Evolutionary conservation across 2,113 vertebrate species (phyloP), one percentile per base, ranked within the genome.

Genomic region (Cavia aperea): DNA sequence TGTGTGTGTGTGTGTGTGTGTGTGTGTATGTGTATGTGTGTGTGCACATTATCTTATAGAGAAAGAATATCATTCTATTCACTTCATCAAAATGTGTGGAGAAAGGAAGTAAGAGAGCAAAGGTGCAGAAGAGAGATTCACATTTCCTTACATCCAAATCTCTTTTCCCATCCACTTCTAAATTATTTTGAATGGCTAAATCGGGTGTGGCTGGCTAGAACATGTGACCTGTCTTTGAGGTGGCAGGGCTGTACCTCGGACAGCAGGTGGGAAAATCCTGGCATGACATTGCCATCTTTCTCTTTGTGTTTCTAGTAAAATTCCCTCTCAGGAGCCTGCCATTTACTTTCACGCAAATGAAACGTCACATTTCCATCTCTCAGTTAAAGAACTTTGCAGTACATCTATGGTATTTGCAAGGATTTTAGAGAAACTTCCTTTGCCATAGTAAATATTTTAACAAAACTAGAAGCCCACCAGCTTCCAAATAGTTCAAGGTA

Each of bases 61-160:
- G 87, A 79, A 92, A 94, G 84, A 86, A 2, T 60, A 65, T 54
- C 89, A 36, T 92, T 97, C 75, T 88, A 43, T 72, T 96, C 39
- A 93, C 2, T 95, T 62, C 89, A 83, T 95, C 93, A 84, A 87
- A 94, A 73, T 94, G 90, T 15, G 78, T 0, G 63, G 54, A 89
- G 78, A 94, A 90, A 95, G 77, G 39, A 93, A 89, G 23, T 79
- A 23, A 88, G 68, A 78, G 94, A 94, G 33, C 29, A 96, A 95
- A 51, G 18, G 11, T 4, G 4, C 83, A 6, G 15, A 85, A 95
- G 0, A 89, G 24, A 88, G 81, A 94, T 91, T 66, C 90, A 7
- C 68, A 83, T 82, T 79, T 56, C 73, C 23, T 33, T 63, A 63
- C 51, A 18, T 65, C 70, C 36, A 54, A 75, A 73, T 92, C 94